Percentiles rank a stretch among this genome's conserved stretches.
Conservation (phyloP, 2,888 invertebrate genomes). For the Drosophila paracracens region DNA sequence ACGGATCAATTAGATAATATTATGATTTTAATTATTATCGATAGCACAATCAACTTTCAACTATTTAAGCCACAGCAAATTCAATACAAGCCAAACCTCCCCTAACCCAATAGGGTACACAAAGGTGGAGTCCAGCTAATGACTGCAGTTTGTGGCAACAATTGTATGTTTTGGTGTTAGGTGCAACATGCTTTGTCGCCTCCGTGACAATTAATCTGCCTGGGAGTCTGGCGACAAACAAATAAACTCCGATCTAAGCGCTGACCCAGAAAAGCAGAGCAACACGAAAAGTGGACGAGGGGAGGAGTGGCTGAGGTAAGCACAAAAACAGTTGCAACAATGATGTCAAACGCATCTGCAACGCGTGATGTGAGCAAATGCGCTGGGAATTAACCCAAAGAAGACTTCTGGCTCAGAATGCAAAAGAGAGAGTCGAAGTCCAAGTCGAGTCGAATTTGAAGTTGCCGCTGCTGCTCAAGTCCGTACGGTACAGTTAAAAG, state of each 20-base stretch:
- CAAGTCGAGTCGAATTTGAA: constrained; percentile 6
- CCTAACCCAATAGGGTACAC: constrained; percentile 17
- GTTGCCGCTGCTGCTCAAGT: neutral
- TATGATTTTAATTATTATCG: neutral
- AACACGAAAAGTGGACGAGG: neutral
- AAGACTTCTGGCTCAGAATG: constrained; percentile 28
- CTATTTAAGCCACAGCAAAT: neutral
- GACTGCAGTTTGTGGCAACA: constrained; percentile 29
- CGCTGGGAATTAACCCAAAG: constrained; percentile 57
- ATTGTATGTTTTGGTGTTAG: constrained; percentile 45
- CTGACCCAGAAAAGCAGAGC: constrained; percentile 39
- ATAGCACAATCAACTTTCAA: neutral
- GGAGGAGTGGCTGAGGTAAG: neutral
- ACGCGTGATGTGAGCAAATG: constrained; percentile 64
- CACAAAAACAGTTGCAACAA: constrained; percentile 38
- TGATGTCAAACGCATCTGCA: constrained; percentile 56
- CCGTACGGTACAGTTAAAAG: constrained; percentile 63
- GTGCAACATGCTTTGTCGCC: constrained; percentile 38
- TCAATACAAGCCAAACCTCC: neutral
- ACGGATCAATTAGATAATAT: neutral
- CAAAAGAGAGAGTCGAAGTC: constrained; percentile 40
- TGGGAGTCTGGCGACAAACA: constrained; percentile 38
- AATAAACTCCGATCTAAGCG: constrained; percentile 27
- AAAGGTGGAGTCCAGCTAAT: constrained; percentile 36
- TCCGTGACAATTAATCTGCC: constrained; percentile 65